Percentiles rank a stretch among this genome's conserved stretches.
Evolutionary conservation across 2,113 vertebrate genomes (phyloP).

Genomic region (Lampris incognitus): DNA sequence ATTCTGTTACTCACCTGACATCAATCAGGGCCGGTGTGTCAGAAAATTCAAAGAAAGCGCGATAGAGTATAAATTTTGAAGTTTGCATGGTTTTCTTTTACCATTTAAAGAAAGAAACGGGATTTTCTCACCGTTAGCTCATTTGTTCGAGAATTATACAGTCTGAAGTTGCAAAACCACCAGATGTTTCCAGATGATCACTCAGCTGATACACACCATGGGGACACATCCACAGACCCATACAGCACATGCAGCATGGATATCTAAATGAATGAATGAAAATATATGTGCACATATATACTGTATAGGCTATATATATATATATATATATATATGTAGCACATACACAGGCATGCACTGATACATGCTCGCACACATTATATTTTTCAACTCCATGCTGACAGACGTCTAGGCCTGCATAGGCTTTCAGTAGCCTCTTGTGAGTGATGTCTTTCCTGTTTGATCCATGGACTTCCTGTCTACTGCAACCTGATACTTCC

Average conservation of each 20-base stretch:
- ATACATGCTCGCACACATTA: slow-evolving; percentile 3
- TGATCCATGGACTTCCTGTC: slow-evolving; percentile 67
- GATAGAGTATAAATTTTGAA: neutral
- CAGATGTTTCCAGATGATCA: neutral
- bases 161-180: too few species aligned
- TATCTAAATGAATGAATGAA: neutral
- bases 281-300: too few species aligned
- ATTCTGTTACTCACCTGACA: neutral
- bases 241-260: neutral
- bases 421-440: slow-evolving; percentile 64
- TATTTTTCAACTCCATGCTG: slow-evolving; percentile 35
- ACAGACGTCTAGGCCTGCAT: slow-evolving; percentile 32
- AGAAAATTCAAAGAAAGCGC: neutral
- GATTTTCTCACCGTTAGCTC: too few species aligned
- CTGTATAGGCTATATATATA: neutral
- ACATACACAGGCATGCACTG: neutral
- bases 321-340: neutral
- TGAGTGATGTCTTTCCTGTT: slow-evolving; percentile 72
- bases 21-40: neutral
- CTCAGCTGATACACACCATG: neutral
- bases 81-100: neutral
- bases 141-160: too few species aligned
- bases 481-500: slow-evolving; percentile 72
- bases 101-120: too few species aligned
- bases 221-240: neutral